These are phyloP conservation scores for Alosa sapidissima DNA, from an alignment of 2,797 vertebrate genomes.

Conservation along the genomic window DNA sequence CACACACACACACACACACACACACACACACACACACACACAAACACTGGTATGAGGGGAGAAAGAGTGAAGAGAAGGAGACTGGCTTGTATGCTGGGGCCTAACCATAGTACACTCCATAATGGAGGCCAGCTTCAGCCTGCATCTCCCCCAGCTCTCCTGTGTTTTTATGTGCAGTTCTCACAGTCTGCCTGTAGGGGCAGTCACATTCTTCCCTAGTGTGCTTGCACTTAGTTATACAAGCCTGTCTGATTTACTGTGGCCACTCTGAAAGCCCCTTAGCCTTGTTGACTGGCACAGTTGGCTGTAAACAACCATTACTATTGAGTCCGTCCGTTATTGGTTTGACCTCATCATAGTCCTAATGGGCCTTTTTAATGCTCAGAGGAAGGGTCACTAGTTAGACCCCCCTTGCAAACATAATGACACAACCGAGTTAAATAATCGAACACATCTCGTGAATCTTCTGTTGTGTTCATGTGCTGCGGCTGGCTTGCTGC, in stretches of 20 bases:
- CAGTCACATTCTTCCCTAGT: slow-evolving; percentile 36
- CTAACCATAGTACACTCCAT: background rate
- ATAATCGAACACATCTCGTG: background rate
- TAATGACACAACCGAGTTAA: background rate
- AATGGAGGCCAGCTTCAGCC: slow-evolving; percentile 8
- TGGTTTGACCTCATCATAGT: background rate
- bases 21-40: background rate
- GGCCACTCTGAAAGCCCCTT: background rate
- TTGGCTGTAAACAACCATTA: background rate
- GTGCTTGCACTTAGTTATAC: background rate
- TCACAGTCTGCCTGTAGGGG: slow-evolving; percentile 44
- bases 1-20: background rate
- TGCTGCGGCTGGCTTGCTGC: background rate
- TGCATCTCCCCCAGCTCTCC: background rate
- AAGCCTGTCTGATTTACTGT: slow-evolving; percentile 1
- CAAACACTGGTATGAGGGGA: background rate
- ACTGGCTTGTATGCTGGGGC: background rate
- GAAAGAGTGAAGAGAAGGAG: background rate
- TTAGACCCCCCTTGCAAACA: background rate
- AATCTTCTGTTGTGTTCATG: background rate
- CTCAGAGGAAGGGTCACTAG: background rate
- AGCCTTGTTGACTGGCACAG: background rate
- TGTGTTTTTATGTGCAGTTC: background rate
- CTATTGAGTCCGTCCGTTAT: background rate
- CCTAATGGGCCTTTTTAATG: background rate